phyloP scores from a whole-genome alignment of 2,888 invertebrate genomes.

The Odiellus spinosus region DNA sequence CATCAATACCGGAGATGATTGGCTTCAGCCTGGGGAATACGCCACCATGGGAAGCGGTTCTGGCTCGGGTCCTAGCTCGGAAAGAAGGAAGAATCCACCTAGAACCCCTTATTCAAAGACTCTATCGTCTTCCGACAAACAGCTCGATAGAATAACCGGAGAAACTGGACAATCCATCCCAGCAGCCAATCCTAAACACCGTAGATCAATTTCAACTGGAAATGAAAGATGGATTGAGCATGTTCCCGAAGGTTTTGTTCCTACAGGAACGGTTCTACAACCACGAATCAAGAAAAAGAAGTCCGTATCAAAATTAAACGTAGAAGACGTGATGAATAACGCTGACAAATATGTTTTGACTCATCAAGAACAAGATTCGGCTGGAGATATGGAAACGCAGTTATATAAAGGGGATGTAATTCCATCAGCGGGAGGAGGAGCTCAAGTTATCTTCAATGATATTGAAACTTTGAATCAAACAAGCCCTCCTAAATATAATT shows the following conservation, averaged over 20 bases:
- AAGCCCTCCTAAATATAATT: slow-evolving; percentile 11
- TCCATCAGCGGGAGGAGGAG: slow-evolving; percentile 84
- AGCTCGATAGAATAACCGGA: not conserved
- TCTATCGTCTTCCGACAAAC: no score
- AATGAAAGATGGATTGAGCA: slow-evolving; percentile 74
- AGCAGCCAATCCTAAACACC: slow-evolving; percentile 52
- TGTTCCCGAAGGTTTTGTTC: slow-evolving; percentile 41
- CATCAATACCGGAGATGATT: slow-evolving; percentile 34
- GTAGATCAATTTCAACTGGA: slow-evolving; percentile 65
- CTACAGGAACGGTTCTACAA: slow-evolving; percentile 36
- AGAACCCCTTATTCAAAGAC: no score
- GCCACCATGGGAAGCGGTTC: not conserved
- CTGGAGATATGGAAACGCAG: slow-evolving; percentile 83
- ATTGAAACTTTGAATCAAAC: slow-evolving; percentile 68
- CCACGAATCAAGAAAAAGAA: slow-evolving; percentile 60
- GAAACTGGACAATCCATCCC: slow-evolving; percentile 40
- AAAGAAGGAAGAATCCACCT: no score
- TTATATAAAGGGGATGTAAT: slow-evolving; percentile 82
- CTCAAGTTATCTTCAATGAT: slow-evolving; percentile 84
- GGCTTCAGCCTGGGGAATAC: slow-evolving; percentile 10
- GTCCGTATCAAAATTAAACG: slow-evolving; percentile 64
- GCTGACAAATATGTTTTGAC: slow-evolving; percentile 75
- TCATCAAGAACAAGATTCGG: slow-evolving; percentile 77
- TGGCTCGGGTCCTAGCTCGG: no score
- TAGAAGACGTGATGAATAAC: slow-evolving; percentile 47